Conservation (phyloP, 2,113 vertebrate genomes). For the Turdus rufiventris region DNA sequence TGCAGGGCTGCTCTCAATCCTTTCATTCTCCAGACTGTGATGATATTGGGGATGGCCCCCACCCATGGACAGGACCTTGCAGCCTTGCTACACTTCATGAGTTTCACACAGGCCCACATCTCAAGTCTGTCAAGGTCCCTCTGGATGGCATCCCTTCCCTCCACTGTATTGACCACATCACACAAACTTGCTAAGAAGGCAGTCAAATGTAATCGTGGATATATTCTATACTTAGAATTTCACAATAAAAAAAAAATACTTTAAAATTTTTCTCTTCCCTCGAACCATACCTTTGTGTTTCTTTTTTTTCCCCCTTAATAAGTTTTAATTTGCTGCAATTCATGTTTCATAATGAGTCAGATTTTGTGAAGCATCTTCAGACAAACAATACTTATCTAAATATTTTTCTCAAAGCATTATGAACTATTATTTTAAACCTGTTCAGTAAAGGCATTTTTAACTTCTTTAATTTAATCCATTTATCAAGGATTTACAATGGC, state of each 20-base stretch:
- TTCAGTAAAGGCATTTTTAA: slow-evolving; percentile 6
- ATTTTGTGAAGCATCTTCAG: slow-evolving; percentile 21
- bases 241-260: not conserved
- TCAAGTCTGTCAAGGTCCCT: not conserved
- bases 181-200: not conserved
- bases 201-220: not conserved
- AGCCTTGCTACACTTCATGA: not conserved
- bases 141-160: not conserved
- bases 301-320: not conserved
- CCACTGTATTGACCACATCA: too few relatives aligned
- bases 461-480: slow-evolving; percentile 41
- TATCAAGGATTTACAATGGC: slow-evolving; percentile 40
- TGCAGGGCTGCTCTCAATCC: not conserved
- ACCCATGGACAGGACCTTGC: not conserved
- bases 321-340: not conserved
- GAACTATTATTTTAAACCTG: slow-evolving; percentile 11
- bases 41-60: too few relatives aligned
- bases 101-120: not conserved
- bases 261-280: not conserved
- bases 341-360: not conserved
- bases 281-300: not conserved
- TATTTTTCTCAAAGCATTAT: not conserved
- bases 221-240: not conserved
- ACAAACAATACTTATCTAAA: not conserved
- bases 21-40: not conserved